Base-by-base conservation (phyloP, 2,888 invertebrate genomes). In the Argyra leucocephala region DNA sequence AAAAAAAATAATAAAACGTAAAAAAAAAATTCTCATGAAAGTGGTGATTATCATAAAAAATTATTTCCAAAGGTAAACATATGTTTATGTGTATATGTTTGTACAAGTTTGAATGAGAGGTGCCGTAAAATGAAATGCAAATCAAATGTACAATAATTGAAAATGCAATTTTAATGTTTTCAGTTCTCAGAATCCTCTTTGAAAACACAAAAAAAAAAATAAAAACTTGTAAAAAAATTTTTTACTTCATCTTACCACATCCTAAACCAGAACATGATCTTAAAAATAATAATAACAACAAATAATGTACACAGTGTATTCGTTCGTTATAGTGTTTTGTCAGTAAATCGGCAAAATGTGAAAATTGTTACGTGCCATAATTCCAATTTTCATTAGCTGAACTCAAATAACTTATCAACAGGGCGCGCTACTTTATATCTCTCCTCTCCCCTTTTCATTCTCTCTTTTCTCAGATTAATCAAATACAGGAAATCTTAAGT, bases 71-170 rank as follows among this genome's bases (percentile, higher is more conserved):
- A 48, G 18, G 31, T 31, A 10, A 5, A n/a, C n/a, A n/a, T n/a
- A n/a, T n/a, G n/a, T n/a, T n/a, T n/a, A n/a, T n/a, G n/a, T n/a
- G n/a, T n/a, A n/a, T n/a, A n/a, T n/a, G n/a, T n/a, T n/a, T n/a
- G n/a, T n/a, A n/a, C n/a, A 48, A 31, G 12, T 12, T 31, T 10
- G 12, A 31, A 31, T 31, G 31, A 31, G 48, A 48, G 48, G 48
- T n/a, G 15, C 6, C 12, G 18, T 48, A 18, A 12, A 18, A n/a
- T 5, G 48, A 9, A 48, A 48, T 48, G 48, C 48, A 48, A 48
- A 48, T 48, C 48, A 48, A 48, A 48, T 48, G 48, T n/a, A 48
- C 9, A 31, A 48, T 48, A 48, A 48, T 48, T 48, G 48, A n/a
- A 48, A 48, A 48, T 48, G 48, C 15, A 48, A n/a, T 48, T 15